Conservation (phyloP, 2,113 vertebrate genomes). For the Sterrhoptilus dennistouni region DNA sequence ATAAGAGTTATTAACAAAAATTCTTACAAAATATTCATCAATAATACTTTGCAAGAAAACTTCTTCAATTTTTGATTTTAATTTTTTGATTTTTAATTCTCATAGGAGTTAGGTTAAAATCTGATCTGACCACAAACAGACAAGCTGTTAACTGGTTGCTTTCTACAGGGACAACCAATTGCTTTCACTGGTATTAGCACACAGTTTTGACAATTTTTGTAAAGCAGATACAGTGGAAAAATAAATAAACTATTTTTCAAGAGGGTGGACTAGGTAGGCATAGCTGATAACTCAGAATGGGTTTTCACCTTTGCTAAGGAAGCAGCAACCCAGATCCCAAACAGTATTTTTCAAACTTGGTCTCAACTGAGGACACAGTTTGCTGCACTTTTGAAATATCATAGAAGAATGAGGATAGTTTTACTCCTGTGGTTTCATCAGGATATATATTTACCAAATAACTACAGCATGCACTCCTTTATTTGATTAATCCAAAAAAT, state of each 20-base stretch:
- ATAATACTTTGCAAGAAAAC: background rate
- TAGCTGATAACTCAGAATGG: background rate
- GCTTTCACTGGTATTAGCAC: background rate
- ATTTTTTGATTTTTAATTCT: background rate
- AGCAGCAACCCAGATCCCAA: background rate
- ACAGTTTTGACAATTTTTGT: background rate
- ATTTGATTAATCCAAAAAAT: background rate
- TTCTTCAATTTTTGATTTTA: background rate
- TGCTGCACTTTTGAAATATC: background rate
- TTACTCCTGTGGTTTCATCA: background rate
- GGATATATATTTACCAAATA: background rate
- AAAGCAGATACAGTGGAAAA: background rate
- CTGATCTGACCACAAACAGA: background rate
- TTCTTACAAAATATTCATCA: background rate
- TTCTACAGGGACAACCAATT: background rate
- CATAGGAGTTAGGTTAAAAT: background rate
- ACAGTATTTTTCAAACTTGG: background rate
- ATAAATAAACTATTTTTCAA: background rate
- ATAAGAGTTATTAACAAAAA: constrained; percentile 5
- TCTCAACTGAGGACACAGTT: background rate
- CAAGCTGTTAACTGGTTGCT: background rate
- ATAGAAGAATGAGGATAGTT: background rate
- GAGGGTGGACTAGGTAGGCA: background rate
- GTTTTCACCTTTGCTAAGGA: background rate
- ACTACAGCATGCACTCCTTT: background rate